Base-by-base conservation (phyloP, 2,113 vertebrate species). In the Nestor notabilis region DNA sequence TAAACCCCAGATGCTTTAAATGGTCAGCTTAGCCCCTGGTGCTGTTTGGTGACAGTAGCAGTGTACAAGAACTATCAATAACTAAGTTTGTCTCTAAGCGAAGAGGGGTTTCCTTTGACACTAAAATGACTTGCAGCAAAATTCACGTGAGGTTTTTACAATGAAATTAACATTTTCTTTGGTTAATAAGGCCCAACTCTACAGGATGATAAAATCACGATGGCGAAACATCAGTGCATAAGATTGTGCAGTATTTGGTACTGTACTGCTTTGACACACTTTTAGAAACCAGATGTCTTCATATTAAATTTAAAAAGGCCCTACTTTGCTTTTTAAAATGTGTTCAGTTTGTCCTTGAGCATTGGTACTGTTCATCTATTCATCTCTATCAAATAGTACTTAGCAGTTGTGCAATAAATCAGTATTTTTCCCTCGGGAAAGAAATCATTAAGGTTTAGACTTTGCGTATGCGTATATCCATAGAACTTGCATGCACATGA, bases 161-260 rank as follows among this genome's bases (percentile, higher is more conserved):
- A 41, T 16, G 20, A 56, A 63, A 63, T 53, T 12, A 64, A 16
- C 64, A 43, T 74, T 87, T 80, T 90, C 9, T 35, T 72, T 72
- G 20, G 28, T 72, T 77, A 85, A 58, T 64, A 65, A 55, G 49
- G 28, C 15, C 31, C 21, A 49, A 1, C 41, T 55, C 44, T 60
- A 46, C 24, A 50, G 8, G 13, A 13, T 2, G 14, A 58, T 77
- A 63, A 55, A 53, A 88, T 60, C 13, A 8, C 18, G 6, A 3
- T 21, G 11, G 61, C 19, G 13, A 76, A 64, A 64, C 5, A 24
- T 25, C 46, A 61, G 18, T 1, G 0, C 3, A 0, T 64, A 77
- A 58, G 60, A 27, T 35, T 66, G 11, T 8, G 11, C 39, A 29
- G 16, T 31, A 5, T 33, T 76, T 78, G 15, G 17, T 56, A 13